A percentile compares a stretch with the other conserved stretches of the same genome.
Conservation (phyloP, 2,888 invertebrate genomes). For the Agrochola litura region DNA sequence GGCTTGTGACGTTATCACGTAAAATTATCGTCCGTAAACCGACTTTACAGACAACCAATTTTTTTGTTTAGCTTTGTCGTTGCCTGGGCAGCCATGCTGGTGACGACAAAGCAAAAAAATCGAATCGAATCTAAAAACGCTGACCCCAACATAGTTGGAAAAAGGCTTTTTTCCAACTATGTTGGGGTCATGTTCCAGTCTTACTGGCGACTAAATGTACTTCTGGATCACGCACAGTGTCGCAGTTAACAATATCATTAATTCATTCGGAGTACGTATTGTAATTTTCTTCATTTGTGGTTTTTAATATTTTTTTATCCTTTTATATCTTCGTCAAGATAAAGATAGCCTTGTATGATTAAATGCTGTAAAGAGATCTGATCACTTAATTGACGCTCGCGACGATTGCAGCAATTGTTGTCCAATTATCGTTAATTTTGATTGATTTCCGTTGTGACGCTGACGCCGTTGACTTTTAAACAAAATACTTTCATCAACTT, state of each 20-base stretch:
- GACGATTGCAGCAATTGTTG: conserved; percentile 45
- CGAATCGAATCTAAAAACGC: no score
- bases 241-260: not conserved
- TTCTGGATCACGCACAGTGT: not conserved
- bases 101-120: no score
- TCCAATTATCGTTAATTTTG: conserved; percentile 56
- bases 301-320: not conserved
- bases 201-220: not conserved
- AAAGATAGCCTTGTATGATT: conserved; percentile 54
- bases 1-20: no score
- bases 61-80: no score
- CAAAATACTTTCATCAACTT: not conserved
- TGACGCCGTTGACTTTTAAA: conserved; percentile 4
- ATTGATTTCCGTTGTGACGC: conserved; percentile 46
- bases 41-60: no score
- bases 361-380: conserved; percentile 48
- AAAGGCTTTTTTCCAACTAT: no score
- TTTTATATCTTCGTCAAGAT: conserved; percentile 42
- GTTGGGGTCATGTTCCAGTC: not conserved
- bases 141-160: no score
- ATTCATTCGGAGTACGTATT: not conserved
- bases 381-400: conserved; percentile 54
- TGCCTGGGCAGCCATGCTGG: no score
- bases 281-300: not conserved
- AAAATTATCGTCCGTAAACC: no score